Base-by-base conservation (phyloP, 2,113 vertebrate species). In the Leucosticte australis region DNA sequence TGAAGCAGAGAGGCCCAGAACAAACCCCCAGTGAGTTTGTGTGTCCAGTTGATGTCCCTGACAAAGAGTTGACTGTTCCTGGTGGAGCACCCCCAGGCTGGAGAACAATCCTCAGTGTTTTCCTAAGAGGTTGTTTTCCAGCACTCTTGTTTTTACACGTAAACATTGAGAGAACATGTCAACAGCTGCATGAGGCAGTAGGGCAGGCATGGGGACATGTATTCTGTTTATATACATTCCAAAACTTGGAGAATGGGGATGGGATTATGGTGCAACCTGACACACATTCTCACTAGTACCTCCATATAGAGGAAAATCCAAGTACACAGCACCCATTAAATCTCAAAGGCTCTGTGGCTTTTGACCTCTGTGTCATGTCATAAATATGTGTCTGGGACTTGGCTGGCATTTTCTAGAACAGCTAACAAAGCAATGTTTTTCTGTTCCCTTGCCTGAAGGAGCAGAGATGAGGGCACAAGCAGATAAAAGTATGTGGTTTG, bases 51-150 rank as follows among this genome's bases (percentile, higher is more conserved):
- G 90, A 86, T 57, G 70, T 55, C 79, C 44, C 55, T 4, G 9
- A 95, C 90, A 96, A 95, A 93, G 79, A 77, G 18, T 44, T 53
- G 10, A 42, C 71, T 97, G 96, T 97, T 92, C 53, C 44, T 86
- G 63, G 26, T 28, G 27, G 63, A 90, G 79, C 46, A 83, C 79
- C 75, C 68, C 0, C 24, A 50, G 84, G 57, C 22, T 76, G 42
- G 70, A 91, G 89, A 94, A 95, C 88, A 96, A 92, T 93, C 28
- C 24, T 21, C 42, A 62, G 67, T 96, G 92, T 97, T 93, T 64
- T 80, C 42, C 39, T 0, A 1, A 88, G 50, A 37, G 33, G 26
- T 77, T 95, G 88, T 95, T 95, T 96, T 96, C 86, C 85, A 96
- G 3, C 12, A 20, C 19, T 62, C 60, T 93, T 86, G 83, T 93